Evolutionary conservation across 1,140 invertebrate species (phyloP).

Genomic region (Aphis craccivora): DNA sequence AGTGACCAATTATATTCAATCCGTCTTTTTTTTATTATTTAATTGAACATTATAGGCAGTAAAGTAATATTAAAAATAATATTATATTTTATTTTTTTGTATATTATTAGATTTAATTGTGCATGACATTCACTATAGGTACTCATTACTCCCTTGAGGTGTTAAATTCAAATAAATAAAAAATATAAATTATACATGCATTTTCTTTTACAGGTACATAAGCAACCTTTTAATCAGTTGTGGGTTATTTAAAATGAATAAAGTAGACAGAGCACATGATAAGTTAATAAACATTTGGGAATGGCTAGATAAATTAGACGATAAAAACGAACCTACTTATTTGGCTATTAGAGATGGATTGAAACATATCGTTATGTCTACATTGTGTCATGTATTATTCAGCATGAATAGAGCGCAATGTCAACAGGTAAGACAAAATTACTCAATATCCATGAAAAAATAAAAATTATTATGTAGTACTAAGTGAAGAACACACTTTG

Average conservation of each 20-base stretch:
- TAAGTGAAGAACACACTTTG: neutral
- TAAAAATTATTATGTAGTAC: neutral
- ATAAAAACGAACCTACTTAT: neutral
- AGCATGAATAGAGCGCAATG: neutral
- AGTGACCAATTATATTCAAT: neutral
- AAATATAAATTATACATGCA: neutral
- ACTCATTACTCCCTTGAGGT: no score
- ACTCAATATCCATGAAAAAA: neutral
- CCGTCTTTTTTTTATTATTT: neutral
- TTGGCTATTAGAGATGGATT: constrained; percentile 35
- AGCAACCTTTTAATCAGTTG: constrained; percentile 20
- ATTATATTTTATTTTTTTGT: no score
- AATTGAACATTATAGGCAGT: neutral
- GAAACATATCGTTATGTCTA: constrained; percentile 42
- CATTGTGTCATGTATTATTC: neutral
- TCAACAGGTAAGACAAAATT: neutral
- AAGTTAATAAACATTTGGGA: constrained; percentile 25
- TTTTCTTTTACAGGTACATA: neutral
- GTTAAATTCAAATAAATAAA: neutral
- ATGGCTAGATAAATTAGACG: constrained; percentile 37
- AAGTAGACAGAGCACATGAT: neutral
- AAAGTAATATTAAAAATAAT: neutral
- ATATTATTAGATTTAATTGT: no score
- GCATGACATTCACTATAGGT: no score
- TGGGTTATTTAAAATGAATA: neutral